These are phyloP conservation scores for Urechis unicinctus DNA, from an alignment of 2,888 invertebrate species.

Conservation along the genomic window DNA sequence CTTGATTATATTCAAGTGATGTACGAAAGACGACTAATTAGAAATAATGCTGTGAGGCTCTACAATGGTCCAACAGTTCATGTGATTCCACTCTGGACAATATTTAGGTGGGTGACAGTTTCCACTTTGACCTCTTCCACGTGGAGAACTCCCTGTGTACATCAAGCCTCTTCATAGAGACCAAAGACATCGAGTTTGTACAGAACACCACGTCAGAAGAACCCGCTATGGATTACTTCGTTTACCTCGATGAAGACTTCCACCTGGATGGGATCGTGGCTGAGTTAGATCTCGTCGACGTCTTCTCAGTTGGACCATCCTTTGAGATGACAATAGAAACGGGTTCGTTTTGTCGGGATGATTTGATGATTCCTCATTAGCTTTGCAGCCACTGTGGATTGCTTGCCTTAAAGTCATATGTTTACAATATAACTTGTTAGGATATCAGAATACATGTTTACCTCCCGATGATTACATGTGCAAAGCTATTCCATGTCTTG, in stretches of 20 bases:
- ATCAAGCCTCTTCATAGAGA: conserved; percentile 29
- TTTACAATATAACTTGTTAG: background rate
- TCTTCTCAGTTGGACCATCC: conserved; percentile 29
- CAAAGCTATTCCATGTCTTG: too few relatives aligned
- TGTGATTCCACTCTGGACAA: too few relatives aligned
- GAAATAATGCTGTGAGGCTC: too few relatives aligned
- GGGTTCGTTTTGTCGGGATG: conserved; percentile 1
- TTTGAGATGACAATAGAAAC: conserved; percentile 16
- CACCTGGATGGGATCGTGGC: conserved; percentile 29
- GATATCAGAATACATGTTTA: too few relatives aligned
- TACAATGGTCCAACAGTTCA: too few relatives aligned
- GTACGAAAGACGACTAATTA: too few relatives aligned
- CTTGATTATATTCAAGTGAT: too few relatives aligned
- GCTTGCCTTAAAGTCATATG: too few relatives aligned
- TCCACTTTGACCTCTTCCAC: conserved; percentile 29
- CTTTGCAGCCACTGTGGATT: too few relatives aligned
- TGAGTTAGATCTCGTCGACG: conserved; percentile 25
- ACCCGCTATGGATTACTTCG: conserved; percentile 26
- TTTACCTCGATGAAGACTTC: conserved; percentile 29
- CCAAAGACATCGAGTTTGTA: conserved; percentile 18
- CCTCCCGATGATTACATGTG: too few relatives aligned
- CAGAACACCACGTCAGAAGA: conserved; percentile 17
- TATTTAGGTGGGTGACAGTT: conserved; percentile 18
- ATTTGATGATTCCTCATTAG: too few relatives aligned
- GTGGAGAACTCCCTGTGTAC: conserved; percentile 28